Evolutionary conservation across 2,888 invertebrate genomes (phyloP), one percentile per base, ranked within the genome.

Genomic region (Uropetala carovei): DNA sequence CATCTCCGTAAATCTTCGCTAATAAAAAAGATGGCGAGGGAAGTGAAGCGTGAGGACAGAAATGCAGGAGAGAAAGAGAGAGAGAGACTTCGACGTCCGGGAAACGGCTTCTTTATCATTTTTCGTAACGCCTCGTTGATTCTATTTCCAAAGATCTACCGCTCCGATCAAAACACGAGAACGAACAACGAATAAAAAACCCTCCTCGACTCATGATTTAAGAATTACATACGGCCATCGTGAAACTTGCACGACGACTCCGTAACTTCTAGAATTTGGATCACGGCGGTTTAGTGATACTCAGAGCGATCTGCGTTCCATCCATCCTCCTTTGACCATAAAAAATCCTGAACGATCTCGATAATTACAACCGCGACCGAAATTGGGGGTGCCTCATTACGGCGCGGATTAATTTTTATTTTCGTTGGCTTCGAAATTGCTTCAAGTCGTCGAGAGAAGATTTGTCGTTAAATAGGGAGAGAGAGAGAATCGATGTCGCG

Each of bases 251-350:
- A 14, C 11, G 13, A 27, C 75, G 27, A 75, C 75, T 75, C 75
- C 4, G 75, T 75, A 75, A 75, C 75, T 75, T 27, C 13, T 27
- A 22, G 75, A 75, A 75, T 75, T 75, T 75, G 75, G 75, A 75
- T 75, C 75, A 75, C 22, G 75, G 27, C 75, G 75, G 22, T 75
- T 13, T 75, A 68, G 16, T 1, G 43, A 43, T 43, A 43, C 43
- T 43, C 43, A 5, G 43, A 43, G 43, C 43, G 43, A 43, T 43
- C 43, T 1, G 43, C 43, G 43, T 3, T 43, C 43, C 43, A 0
- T 16, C 18, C 68, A 4, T 75, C 13, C 68, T 22, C 3, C 68
- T 16, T 27, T 10, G 14, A 14, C 75, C 2, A 27, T 75, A 22
- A 13, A 27, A 22, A 22, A 27, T 75, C 27, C 75, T 27, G 75